A percentile compares a stretch with the other conserved stretches of the same genome.
These are phyloP conservation scores for Procapra przewalskii DNA, from an alignment of 2,113 vertebrate genomes.

Conservation along the genomic window DNA sequence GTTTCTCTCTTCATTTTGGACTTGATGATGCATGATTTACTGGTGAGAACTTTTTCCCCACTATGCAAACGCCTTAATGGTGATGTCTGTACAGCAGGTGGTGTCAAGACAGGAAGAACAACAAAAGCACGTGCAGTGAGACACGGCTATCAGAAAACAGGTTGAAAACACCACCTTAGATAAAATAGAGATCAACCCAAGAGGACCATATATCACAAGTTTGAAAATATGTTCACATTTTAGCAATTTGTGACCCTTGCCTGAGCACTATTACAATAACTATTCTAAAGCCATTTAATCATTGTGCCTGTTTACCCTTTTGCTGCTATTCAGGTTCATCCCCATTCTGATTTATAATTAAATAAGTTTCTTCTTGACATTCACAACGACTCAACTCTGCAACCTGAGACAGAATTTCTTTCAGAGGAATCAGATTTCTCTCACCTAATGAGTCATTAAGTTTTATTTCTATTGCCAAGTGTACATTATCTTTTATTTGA, in stretches of 20 bases:
- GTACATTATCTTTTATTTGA: constrained; percentile 70
- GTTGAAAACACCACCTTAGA: not conserved
- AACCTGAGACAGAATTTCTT: constrained; percentile 52
- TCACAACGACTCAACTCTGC: constrained; percentile 45
- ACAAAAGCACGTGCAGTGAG: not conserved
- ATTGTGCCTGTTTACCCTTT: not conserved
- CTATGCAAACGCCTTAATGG: not conserved
- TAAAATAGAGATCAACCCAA: not conserved
- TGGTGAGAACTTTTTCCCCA: not conserved
- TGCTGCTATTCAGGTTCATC: not conserved
- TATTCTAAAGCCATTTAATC: not conserved
- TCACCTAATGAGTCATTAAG: constrained; percentile 67
- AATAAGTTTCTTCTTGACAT: constrained; percentile 57
- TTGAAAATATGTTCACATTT: not conserved
- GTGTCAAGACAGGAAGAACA: not conserved
- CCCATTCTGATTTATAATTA: not conserved
- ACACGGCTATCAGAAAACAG: not conserved
- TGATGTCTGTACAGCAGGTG: not conserved
- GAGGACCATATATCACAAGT: not conserved
- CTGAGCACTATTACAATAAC: not conserved
- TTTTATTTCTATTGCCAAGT: constrained; percentile 60
- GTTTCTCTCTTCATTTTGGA: constrained; percentile 32
- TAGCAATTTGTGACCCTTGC: not conserved
- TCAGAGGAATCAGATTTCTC: constrained; percentile 66
- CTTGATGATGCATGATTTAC: constrained; percentile 20